Evolutionary conservation across 2,113 vertebrate species (phyloP).

Genomic region (Haplotaxodon microlepis): DNA sequence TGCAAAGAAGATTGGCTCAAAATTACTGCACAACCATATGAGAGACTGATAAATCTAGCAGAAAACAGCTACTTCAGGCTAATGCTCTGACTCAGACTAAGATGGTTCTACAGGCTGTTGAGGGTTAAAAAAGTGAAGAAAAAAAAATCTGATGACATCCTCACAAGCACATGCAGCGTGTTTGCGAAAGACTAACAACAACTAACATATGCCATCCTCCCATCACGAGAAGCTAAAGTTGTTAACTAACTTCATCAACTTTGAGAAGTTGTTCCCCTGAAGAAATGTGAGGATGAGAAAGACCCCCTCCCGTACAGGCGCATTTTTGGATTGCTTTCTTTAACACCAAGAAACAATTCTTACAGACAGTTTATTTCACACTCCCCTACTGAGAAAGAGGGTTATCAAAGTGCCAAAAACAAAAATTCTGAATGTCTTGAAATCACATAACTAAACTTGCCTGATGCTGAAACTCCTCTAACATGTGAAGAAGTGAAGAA

Average conservation of each 20-base stretch:
- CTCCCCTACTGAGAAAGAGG: background rate
- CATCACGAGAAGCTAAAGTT: background rate
- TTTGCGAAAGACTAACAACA: background rate
- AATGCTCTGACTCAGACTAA: background rate
- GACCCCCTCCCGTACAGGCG: background rate
- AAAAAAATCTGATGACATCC: background rate
- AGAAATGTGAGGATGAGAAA: background rate
- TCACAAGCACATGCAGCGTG: background rate
- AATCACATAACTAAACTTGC: background rate
- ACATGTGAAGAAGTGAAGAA: background rate
- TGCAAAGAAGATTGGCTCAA: background rate
- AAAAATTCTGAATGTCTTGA: background rate
- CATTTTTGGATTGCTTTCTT: background rate
- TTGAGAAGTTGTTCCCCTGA: slow-evolving; percentile 12
- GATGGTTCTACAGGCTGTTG: background rate
- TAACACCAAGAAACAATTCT: slow-evolving; percentile 8
- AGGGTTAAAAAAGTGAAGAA: background rate
- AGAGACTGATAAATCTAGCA: background rate
- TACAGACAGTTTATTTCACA: slow-evolving; percentile 20
- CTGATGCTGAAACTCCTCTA: slow-evolving; percentile 1
- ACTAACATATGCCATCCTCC: background rate
- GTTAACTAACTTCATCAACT: slow-evolving; percentile 29
- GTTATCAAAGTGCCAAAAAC: slow-evolving; percentile 18
- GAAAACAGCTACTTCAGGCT: background rate
- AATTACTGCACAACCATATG: background rate